A percentile compares a stretch with the other conserved stretches of the same genome.
Conservation (phyloP, 1,140 invertebrate genomes). For the Leucophenga varia region DNA sequence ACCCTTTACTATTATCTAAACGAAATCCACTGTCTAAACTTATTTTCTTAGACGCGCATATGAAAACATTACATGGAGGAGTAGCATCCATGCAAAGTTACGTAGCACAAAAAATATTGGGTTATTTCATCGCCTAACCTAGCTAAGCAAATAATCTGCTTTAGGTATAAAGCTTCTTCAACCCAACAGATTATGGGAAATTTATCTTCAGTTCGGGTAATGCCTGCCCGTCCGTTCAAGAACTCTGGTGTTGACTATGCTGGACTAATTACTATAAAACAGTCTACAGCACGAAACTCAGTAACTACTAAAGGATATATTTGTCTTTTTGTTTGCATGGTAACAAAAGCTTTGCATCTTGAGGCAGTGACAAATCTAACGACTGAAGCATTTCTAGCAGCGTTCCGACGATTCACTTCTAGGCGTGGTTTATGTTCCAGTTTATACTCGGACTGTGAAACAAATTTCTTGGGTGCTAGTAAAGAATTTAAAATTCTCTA, state of each 20-base stretch:
- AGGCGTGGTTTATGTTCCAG: conserved; percentile 26
- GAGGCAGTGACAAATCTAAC: conserved; percentile 39
- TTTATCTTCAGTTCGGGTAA: conserved; percentile 24
- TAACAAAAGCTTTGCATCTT: conserved; percentile 32
- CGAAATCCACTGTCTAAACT: background rate
- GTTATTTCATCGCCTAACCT: background rate
- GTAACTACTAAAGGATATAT: conserved; percentile 22
- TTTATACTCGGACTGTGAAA: conserved; percentile 43
- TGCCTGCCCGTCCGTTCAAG: conserved; percentile 32
- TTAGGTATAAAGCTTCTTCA: background rate
- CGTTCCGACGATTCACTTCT: conserved; percentile 38
- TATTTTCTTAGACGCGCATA: conserved; percentile 1
- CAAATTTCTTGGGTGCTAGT: conserved; percentile 38
- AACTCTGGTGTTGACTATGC: conserved; percentile 48
- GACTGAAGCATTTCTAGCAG: no score
- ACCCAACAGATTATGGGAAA: conserved; percentile 9
- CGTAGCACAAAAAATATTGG: background rate
- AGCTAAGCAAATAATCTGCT: background rate
- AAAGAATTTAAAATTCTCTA: no score
- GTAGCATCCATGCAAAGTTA: background rate
- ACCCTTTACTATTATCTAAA: conserved; percentile 4
- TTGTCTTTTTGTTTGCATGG: no score
- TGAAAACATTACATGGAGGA: conserved; percentile 2
- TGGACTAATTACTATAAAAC: conserved; percentile 34
- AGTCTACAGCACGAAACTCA: background rate